phyloP scores from a whole-genome alignment of 2,113 vertebrate species.

The Nothobranchius kuhntae region DNA sequence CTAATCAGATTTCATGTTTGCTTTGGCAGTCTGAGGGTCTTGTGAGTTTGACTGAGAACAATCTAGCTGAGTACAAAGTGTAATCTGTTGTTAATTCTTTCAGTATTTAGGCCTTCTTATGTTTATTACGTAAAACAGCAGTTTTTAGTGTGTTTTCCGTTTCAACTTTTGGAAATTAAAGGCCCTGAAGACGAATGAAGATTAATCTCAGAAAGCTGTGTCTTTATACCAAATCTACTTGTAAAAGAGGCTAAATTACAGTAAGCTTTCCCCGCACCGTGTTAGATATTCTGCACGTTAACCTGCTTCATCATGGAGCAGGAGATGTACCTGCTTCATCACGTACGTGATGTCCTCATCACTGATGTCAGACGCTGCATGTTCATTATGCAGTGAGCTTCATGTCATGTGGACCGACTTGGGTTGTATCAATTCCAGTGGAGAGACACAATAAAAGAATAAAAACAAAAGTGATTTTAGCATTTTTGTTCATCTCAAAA shows the following conservation, averaged over 20 bases:
- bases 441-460: constrained; percentile 53
- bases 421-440: constrained; percentile 38
- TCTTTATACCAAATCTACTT: no score
- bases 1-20: constrained; percentile 14
- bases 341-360: no score
- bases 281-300: not conserved
- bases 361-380: constrained; percentile 3
- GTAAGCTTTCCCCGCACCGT: no score
- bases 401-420: constrained; percentile 24
- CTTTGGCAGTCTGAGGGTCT: constrained; percentile 46
- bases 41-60: constrained; percentile 24
- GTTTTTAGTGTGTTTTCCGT: no score
- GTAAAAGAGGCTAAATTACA: no score
- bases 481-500: no score
- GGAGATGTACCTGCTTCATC: no score
- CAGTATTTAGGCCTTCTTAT: constrained; percentile 28
- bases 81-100: constrained; percentile 20
- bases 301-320: no score
- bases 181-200: no score
- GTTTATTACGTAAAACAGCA: constrained; percentile 5
- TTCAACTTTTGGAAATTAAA: no score
- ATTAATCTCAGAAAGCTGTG: no score
- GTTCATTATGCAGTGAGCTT: constrained; percentile 11
- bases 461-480: no score
- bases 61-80: constrained; percentile 28